Evolutionary conservation across 2,113 vertebrate species (phyloP), one percentile per base, ranked within the genome.

Genomic region (Mixornis gularis): DNA sequence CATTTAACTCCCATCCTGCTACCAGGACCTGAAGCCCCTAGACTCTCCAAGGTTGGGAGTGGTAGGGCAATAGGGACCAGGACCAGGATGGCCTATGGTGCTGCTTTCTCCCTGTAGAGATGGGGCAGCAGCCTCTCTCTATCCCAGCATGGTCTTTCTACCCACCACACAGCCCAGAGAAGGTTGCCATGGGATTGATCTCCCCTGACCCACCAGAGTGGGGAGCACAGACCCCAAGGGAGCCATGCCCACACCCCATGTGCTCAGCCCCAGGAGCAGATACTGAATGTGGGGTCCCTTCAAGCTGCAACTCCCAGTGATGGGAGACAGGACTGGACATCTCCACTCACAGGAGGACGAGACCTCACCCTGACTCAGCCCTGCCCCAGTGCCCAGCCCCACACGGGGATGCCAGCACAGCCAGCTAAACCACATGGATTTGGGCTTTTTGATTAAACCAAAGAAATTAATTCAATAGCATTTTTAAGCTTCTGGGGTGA

Each of bases 321-420:
- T 13, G 3, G 13, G n/a, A 70, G 27, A 60, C 60, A 44, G 73
- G 51, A 79, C 0, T 3, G 79, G 79, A 68, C 53, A 34, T 30
- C 17, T 84, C 36, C 3, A 1, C 27, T 43, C 1, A 0, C 52
- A 24, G 58, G 69, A 69, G 48, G 46, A 85, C n/a, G 51, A 60
- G 79, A 66, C 10, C 43, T 30, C 20, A 16, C 19, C 27, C 44
- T 6, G 4, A 11, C 10, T 3, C 69, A 48, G 73, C 65, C 40
- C 51, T 1, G 3, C 43, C n/a, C 48, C 68, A 48, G 59, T 3
- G 0, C n/a, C 26, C 20, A 2, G 59, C 26, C 32, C 83, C 0
- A 1, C 6, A 3, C 0, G 0, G 66, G 30, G 34, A 44, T 1
- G 0, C 64, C 0, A 1, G 46, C 9, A 3, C 84, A 71, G 60